Evolutionary conservation across 2,888 invertebrate species (phyloP).

Genomic region (Platerodrilus igneus): DNA sequence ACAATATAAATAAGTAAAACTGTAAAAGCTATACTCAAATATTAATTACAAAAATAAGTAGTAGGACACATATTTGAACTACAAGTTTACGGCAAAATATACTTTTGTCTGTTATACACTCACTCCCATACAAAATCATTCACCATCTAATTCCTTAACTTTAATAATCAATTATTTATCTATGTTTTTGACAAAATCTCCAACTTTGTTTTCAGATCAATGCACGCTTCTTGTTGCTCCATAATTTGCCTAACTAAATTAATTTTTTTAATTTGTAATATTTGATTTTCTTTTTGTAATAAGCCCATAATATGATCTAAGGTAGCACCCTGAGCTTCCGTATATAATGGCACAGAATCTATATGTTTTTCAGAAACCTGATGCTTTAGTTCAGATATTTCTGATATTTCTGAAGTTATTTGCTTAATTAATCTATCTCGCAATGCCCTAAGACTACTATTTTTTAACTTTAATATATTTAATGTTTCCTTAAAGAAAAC

Average conservation of each 20-base stretch:
- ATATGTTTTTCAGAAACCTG: conserved; percentile 25
- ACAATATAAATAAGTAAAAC: no score
- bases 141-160: no score
- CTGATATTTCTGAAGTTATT: conserved; percentile 68
- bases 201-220: conserved; percentile 41
- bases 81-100: no score
- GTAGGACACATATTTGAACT: no score
- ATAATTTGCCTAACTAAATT: conserved; percentile 46
- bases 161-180: no score
- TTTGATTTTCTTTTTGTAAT: conserved; percentile 46
- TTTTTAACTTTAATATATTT: conserved; percentile 60
- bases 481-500: conserved; percentile 38
- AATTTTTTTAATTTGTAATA: conserved; percentile 47
- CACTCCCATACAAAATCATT: no score
- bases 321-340: conserved; percentile 28
- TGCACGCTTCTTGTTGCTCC: conserved; percentile 46
- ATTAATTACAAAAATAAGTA: no score
- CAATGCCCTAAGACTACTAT: conserved; percentile 61
- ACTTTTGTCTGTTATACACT: no score
- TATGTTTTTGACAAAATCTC: conserved; percentile 11
- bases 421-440: conserved; percentile 64
- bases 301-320: conserved; percentile 44
- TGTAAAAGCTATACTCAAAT: no score
- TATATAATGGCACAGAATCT: conserved; percentile 10
- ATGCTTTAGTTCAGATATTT: conserved; percentile 51